phyloP scores from a whole-genome alignment of 2,113 vertebrate species.

The Alexandromys fortis region DNA sequence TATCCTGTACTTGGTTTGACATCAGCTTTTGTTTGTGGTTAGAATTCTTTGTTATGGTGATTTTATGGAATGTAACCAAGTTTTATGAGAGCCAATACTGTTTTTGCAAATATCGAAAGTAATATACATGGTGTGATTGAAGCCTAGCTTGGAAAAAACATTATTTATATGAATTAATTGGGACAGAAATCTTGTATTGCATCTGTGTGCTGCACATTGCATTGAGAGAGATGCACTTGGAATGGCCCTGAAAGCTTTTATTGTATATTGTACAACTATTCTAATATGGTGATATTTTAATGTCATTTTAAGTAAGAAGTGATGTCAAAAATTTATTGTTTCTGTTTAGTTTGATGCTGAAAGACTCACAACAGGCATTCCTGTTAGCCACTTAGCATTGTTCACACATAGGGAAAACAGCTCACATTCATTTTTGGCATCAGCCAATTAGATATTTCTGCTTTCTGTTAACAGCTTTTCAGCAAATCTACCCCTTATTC shows the following conservation, averaged over 20 bases:
- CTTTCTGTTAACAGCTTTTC: constrained; percentile 53
- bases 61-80: constrained; percentile 9
- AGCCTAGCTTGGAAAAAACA: not conserved
- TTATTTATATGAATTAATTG: constrained; percentile 12
- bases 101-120: constrained; percentile 11
- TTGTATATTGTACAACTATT: constrained; percentile 37
- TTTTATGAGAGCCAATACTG: not conserved
- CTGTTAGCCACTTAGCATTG: not conserved
- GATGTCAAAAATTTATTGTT: constrained; percentile 38
- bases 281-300: constrained; percentile 38
- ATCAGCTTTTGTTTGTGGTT: not conserved
- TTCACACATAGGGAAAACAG: not conserved
- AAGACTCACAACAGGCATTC: constrained; percentile 24
- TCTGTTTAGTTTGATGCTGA: constrained; percentile 48
- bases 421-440: constrained; percentile 34
- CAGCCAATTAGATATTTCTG: not conserved
- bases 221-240: not conserved
- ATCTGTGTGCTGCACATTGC: not conserved
- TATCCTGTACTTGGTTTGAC: constrained; percentile 22
- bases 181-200: constrained; percentile 26
- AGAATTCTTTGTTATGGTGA: constrained; percentile 2
- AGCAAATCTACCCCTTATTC: not conserved
- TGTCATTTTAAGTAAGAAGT: constrained; percentile 45
- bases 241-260: constrained; percentile 50
- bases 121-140: not conserved